Base-by-base conservation (phyloP, 2,113 vertebrate species). In the Esox niger region DNA sequence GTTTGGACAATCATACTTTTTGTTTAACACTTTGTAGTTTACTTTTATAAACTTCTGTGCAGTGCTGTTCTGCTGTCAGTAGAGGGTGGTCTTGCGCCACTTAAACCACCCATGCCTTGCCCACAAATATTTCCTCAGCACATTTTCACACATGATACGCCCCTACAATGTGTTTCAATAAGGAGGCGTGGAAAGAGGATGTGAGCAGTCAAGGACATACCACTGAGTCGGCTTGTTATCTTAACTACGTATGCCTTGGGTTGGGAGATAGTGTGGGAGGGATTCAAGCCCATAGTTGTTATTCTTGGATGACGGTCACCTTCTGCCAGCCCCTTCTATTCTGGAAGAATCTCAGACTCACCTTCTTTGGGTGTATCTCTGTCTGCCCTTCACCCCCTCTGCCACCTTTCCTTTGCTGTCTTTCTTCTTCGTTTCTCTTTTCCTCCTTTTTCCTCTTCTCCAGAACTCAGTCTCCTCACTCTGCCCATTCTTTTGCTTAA, bases 361-460 rank as follows among this genome's bases (percentile, higher is more conserved):
- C 47, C 7, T 21, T 21, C n/a, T n/a, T n/a, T n/a, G n/a, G n/a
- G n/a, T n/a, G n/a, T n/a, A 20, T 49, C 47, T 21, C n/a, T 3
- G 17, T 49, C n/a, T 49, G 6, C n/a, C 20, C n/a, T 2, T 9
- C 47, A 4, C 47, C n/a, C 47, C n/a, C 31, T 61, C 33, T 2
- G 4, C 4, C 6, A 32, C 15, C 20, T 32, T 21, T 61, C 26
- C n/a, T 33, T 21, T 15, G n/a, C n/a, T 33, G 56, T 61, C 17
- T 61, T 31, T 10, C 7, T 33, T 4, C 13, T 60, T 56, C n/a
- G n/a, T 26, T 20, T 17, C 25, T 62, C 20, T 61, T 82, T 84
- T 76, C 79, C 71, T 55, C 80, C 57, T 80, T 80, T 80, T 79
- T 80, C 11, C n/a, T 61, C 9, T 59, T 57, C 35, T 29, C 30